phyloP scores from a whole-genome alignment of 2,888 invertebrate genomes.

The Panzeria rudis region DNA sequence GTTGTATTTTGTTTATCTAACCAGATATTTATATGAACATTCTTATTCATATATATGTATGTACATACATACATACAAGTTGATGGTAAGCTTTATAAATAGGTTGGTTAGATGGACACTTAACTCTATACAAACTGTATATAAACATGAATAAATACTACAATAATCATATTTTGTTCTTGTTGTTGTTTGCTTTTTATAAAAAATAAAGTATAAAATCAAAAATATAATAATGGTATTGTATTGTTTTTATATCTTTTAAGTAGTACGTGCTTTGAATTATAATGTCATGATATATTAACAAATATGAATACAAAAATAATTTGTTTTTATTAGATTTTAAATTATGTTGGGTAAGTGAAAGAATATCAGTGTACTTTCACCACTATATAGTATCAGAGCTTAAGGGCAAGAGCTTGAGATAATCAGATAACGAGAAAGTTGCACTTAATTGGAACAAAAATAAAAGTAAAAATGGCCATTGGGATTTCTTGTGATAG shows the following conservation, averaged over 20 bases:
- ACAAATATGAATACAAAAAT: constrained; percentile 44
- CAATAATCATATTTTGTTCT: constrained; percentile 41
- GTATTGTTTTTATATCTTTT: constrained; percentile 65
- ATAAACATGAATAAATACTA: constrained; percentile 35
- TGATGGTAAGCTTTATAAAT: constrained; percentile 10
- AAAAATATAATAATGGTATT: constrained; percentile 52
- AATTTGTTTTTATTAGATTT: constrained; percentile 53
- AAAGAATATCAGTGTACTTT: neutral
- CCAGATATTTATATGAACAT: constrained; percentile 15
- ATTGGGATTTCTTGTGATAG: too few species aligned
- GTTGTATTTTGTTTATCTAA: constrained; percentile 51
- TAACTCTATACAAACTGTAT: constrained; percentile 19
- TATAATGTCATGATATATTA: constrained; percentile 63
- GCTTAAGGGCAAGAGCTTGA: too few species aligned
- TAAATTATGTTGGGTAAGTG: constrained; percentile 19
- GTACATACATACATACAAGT: neutral
- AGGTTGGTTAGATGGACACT: constrained; percentile 41
- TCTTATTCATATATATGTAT: neutral
- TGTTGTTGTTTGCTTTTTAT: constrained; percentile 22
- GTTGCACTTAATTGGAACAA: too few species aligned
- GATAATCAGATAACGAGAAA: too few species aligned
- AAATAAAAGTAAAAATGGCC: too few species aligned
- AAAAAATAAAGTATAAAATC: constrained; percentile 10
- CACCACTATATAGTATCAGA: neutral
- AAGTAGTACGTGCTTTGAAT: constrained; percentile 68